phyloP scores from a whole-genome alignment of 2,888 invertebrate species.

The Mimumesa dahlbomi region DNA sequence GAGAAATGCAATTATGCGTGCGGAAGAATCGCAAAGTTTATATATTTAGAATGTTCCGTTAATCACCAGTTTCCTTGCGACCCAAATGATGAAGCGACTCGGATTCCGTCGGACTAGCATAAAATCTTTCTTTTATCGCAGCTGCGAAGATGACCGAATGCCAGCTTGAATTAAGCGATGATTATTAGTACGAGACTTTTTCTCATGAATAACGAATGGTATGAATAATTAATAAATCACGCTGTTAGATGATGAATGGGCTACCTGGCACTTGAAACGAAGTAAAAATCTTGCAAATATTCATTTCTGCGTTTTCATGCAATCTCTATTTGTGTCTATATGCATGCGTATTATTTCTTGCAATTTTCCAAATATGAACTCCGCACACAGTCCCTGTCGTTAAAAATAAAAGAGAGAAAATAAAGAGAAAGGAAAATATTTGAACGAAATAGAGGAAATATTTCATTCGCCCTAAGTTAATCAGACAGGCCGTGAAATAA shows the following conservation, averaged over 20 bases:
- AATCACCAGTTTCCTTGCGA: background rate
- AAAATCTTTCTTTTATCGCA: background rate
- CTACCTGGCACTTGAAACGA: constrained; percentile 21
- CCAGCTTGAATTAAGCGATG: constrained; percentile 38
- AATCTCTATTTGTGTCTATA: no score
- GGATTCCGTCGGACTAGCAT: background rate
- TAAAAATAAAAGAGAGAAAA: no score
- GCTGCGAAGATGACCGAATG: constrained; percentile 17
- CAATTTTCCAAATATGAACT: no score
- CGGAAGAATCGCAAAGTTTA: background rate
- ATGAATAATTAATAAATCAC: constrained; percentile 47
- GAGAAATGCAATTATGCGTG: background rate
- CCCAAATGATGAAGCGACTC: background rate
- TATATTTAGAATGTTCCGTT: background rate
- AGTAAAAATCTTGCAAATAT: constrained; percentile 3
- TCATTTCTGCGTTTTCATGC: no score
- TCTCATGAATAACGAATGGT: constrained; percentile 37
- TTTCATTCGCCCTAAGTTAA: no score
- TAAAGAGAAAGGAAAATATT: no score
- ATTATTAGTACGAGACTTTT: constrained; percentile 33
- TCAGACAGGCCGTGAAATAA: no score
- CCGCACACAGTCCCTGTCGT: no score
- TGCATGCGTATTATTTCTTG: no score
- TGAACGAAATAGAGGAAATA: no score
- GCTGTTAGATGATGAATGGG: constrained; percentile 24